These are phyloP conservation scores for Eilema sororculum DNA, from an alignment of 2,888 invertebrate species.

Conservation along the genomic window DNA sequence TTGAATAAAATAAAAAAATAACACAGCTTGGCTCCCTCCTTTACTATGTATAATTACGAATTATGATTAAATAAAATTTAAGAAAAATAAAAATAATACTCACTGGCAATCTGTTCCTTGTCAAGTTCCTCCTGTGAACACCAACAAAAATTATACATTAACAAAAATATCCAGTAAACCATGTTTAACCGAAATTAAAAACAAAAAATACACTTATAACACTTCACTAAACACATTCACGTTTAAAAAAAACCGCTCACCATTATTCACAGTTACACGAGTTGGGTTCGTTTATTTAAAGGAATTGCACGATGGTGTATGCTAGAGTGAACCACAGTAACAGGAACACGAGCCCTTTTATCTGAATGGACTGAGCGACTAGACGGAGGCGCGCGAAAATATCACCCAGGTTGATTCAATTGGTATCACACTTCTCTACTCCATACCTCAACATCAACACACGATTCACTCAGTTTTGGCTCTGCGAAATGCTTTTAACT, in stretches of 20 bases:
- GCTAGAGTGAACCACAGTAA: constrained; percentile 75
- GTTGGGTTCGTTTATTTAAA: constrained; percentile 48
- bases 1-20: too few species aligned
- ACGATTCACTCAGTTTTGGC: constrained; percentile 61
- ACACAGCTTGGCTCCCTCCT: too few species aligned
- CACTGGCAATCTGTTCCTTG: constrained; percentile 92
- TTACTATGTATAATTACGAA: too few species aligned
- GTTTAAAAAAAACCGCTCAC: constrained; percentile 57
- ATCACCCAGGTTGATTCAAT: constrained; percentile 80
- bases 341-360: constrained; percentile 81
- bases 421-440: constrained; percentile 35
- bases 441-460: constrained; percentile 25
- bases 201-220: constrained; percentile 40
- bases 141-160: constrained; percentile 53
- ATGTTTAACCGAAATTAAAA: constrained; percentile 22
- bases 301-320: constrained; percentile 69
- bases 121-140: constrained; percentile 91
- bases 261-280: constrained; percentile 59
- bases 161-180: constrained; percentile 45
- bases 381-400: constrained; percentile 71
- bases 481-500: constrained; percentile 74
- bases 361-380: constrained; percentile 81
- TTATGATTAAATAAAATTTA: too few species aligned
- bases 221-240: constrained; percentile 40
- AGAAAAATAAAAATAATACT: constrained; percentile 72